Evolutionary conservation across 2,888 invertebrate species (phyloP).

Genomic region (Cristatella mucedo): DNA sequence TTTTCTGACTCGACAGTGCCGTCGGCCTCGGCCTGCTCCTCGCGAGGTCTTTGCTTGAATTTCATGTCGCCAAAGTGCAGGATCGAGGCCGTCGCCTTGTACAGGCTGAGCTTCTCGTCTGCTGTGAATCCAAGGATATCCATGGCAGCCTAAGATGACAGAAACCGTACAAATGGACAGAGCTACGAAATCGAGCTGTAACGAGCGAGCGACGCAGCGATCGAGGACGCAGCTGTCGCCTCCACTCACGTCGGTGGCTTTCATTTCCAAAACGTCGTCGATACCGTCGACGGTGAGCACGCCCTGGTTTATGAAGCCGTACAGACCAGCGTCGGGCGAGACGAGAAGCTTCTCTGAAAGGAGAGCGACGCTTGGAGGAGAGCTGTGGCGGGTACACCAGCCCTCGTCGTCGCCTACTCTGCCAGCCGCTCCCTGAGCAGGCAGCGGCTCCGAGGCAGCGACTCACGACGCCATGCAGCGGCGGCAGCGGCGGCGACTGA

Average conservation of each 20-base stretch:
- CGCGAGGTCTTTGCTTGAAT: constrained; percentile 99
- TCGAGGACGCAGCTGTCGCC: too few relatives aligned
- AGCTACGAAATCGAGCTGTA: too few relatives aligned
- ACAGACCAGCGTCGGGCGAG: constrained; percentile 57
- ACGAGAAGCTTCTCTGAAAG: constrained; percentile 59
- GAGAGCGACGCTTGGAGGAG: too few relatives aligned
- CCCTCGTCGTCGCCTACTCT: too few relatives aligned
- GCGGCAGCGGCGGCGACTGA: too few relatives aligned
- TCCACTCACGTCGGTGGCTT: constrained; percentile 47
- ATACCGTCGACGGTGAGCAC: constrained; percentile 79
- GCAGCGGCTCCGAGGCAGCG: too few relatives aligned
- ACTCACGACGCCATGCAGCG: too few relatives aligned
- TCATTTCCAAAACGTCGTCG: constrained; percentile 85
- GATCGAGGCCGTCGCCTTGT: constrained; percentile 91
- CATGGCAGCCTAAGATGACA: too few relatives aligned
- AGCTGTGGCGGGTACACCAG: too few relatives aligned
- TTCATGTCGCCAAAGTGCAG: constrained; percentile 99
- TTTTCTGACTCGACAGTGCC: constrained; percentile 40
- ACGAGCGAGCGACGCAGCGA: too few relatives aligned
- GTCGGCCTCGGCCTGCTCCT: constrained; percentile 59
- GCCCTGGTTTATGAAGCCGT: constrained; percentile 87
- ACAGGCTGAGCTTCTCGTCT: constrained; percentile 80
- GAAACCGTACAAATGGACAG: too few relatives aligned
- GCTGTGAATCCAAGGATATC: constrained; percentile 94
- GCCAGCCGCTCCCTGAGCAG: too few relatives aligned